Evolutionary conservation across 2,797 vertebrate genomes (phyloP), one percentile per base, ranked within the genome.

Genomic region (Neosilurus hyrtlii): DNA sequence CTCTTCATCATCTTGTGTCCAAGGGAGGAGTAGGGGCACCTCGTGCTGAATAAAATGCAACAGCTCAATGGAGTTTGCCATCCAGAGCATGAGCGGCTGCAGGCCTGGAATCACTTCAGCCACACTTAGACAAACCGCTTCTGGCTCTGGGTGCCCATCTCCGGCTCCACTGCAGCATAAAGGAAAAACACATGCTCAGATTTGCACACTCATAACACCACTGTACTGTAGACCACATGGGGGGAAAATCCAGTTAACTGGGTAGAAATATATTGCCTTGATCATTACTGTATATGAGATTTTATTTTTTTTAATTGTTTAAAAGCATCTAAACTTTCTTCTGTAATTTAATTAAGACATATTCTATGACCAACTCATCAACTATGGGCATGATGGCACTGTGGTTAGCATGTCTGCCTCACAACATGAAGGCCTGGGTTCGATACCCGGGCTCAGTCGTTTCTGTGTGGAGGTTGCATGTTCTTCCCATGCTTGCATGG

Each of bases 11-110:
- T 84, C 83, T 43, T 82, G 81, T 71, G 85, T 92, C 89, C 91
- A 93, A 51, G 90, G 91, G 85, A 95, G 88, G 81, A 95, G 93
- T 87, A 90, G 90, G 73, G 95, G 95, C 72, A 96, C 93, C 16
- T 93, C 92, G 0, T 93, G 93, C 84, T 95, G 94, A 83, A 95
- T 89, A 87, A 95, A 95, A 90, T 94, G 94, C 86, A 95, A 92
- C 81, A 95, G 91, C 65, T 95, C 95, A 2, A 95, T 92, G 84
- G 94, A 90, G 92, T 95, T 95, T 81, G 94, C 91, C 94, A 95
- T 95, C 95, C 95, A 95, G 62, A 94, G 82, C 59, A 93, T 84
- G 80, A 95, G 88, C 0, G 94, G 93, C 89, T 86, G 91, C 89
- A 95, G 92, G 59, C 92, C 94, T 12, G 89, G 90, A 70, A 93